Evolutionary conservation across 2,888 invertebrate genomes (phyloP), one percentile per base, ranked within the genome.

Genomic region (Rambutsinella grinnellia): DNA sequence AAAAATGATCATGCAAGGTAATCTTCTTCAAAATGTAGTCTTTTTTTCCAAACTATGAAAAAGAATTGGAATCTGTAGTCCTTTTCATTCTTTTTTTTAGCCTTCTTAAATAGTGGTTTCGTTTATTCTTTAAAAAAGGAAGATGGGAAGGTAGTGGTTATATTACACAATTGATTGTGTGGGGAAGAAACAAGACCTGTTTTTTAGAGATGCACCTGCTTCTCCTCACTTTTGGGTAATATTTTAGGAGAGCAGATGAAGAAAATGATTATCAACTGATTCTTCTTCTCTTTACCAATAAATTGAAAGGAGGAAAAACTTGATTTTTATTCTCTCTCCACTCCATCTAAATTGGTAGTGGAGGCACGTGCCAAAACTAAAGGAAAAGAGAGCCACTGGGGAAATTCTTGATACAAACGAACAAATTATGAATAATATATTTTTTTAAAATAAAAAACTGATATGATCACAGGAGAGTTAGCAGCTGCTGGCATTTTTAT

Each of bases 401-500:
- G 36, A 36, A 8, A 36, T 36, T 13, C 13, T 36, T 36, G 6
- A 5, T 36, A 49, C 3, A 57, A 17, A 49, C 8, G 24, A 67
- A 58, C 17, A 47, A 54, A 17, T 53, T 63, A 17, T 27, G 51
- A 36, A n/a, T 53, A 10, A 56, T 17, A 17, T 21, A 21, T 54
- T 54, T 8, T 21, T 23, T 23, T 17, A 46, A n/a, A 19, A 36
- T 36, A 19, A 19, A 56, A 57, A 62, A 46, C 46, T 5, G 51
- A 21, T 2, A 51, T 21, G n/a, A 26, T 13, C 26, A 56, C 8
- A 24, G 36, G 6, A 58, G 36, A 28, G 54, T 53, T 61, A 47
- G 26, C 5, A 44, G 70, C 70, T 53, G 62, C 70, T 70, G 70
- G 62, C 62, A 53, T 46, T 56, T 24, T 56, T 56, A 26, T 21